Evolutionary conservation across 2,888 invertebrate species (phyloP).

Genomic region (Macrophya annulata): DNA sequence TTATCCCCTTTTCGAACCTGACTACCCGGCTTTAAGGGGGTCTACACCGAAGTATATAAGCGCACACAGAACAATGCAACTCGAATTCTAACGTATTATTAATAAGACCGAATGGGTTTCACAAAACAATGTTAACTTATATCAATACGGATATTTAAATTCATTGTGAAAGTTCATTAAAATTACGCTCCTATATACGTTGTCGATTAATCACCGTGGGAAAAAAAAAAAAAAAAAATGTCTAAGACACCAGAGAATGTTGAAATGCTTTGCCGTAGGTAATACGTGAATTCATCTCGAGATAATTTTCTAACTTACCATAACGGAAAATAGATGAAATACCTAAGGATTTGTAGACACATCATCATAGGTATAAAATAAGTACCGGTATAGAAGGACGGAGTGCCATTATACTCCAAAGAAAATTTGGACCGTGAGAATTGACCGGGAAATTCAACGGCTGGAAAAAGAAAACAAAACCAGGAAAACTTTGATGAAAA

Average conservation of each 20-base stretch:
- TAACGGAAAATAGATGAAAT: not conserved
- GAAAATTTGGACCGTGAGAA: constrained; percentile 24
- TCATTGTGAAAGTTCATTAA: not conserved
- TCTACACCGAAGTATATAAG: not conserved
- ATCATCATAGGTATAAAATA: not conserved
- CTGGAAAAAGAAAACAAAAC: constrained; percentile 19
- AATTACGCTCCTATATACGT: not conserved
- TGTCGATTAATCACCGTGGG: not conserved
- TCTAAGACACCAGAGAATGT: not conserved
- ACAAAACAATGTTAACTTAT: not conserved
- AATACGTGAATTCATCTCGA: not conserved
- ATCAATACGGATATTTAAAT: not conserved
- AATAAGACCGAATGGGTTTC: not conserved
- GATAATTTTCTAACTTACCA: not conserved
- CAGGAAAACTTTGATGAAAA: not conserved
- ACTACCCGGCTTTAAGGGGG: constrained; percentile 22
- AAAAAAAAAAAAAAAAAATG: not conserved
- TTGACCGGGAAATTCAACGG: constrained; percentile 4
- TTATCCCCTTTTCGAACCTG: constrained; percentile 44
- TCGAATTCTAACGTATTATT: not conserved
- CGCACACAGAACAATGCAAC: not conserved
- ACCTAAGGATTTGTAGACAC: not conserved
- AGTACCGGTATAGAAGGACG: not conserved
- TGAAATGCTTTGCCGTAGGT: not conserved
- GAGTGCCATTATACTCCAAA: not conserved